These are phyloP conservation scores for Pagetopsis macropterus DNA, from an alignment of 2,797 vertebrate genomes.

Conservation along the genomic window DNA sequence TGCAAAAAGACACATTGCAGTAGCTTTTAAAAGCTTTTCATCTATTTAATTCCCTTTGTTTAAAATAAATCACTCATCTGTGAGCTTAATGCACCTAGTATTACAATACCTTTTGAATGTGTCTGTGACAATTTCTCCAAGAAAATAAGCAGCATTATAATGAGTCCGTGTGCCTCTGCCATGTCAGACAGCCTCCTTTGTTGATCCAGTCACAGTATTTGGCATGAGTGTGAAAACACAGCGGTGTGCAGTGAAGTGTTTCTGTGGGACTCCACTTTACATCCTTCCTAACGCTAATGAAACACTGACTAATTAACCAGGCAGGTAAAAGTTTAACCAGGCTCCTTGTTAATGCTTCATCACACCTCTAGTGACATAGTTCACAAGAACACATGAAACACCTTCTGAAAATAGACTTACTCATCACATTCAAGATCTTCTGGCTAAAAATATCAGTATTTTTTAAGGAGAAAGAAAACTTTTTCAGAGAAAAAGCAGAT, in stretches of 20 bases:
- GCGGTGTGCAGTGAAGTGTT: conserved; percentile 62
- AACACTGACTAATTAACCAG: conserved; percentile 82
- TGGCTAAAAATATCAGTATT: neutral
- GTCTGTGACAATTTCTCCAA: conserved; percentile 47
- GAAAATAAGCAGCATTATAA: conserved; percentile 59
- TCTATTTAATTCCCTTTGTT: neutral
- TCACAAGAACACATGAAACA: neutral
- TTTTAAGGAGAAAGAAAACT: neutral
- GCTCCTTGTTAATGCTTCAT: conserved; percentile 44
- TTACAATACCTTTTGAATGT: conserved; percentile 74
- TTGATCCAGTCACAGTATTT: conserved; percentile 31
- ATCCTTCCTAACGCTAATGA: conserved; percentile 70
- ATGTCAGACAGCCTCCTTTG: conserved; percentile 53
- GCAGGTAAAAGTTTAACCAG: conserved; percentile 81
- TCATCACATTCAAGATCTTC: neutral
- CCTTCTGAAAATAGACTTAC: neutral
- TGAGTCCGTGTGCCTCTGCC: conserved; percentile 52
- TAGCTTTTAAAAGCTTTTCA: neutral
- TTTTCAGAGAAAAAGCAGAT: neutral
- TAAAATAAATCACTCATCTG: neutral
- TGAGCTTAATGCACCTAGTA: neutral
- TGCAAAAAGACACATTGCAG: neutral
- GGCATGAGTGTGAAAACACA: conserved; percentile 49
- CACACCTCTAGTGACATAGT: conserved; percentile 9
- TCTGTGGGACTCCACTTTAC: conserved; percentile 66